phyloP scores from a whole-genome alignment of 2,113 vertebrate species.

The Cryptomyrus ogoouensis region DNA sequence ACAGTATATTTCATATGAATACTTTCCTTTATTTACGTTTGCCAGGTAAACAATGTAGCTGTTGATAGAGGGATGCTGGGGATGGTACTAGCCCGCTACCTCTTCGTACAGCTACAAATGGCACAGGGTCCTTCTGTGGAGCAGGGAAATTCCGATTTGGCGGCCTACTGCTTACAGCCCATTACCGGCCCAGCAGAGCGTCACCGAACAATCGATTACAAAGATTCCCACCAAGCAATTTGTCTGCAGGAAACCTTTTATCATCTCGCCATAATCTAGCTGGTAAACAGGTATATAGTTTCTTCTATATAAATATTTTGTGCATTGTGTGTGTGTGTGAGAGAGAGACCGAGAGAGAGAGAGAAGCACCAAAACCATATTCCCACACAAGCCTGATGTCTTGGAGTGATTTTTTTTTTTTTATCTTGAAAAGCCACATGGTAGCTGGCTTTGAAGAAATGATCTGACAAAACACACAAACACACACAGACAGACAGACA shows the following conservation, averaged over 20 bases:
- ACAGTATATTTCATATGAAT: background rate
- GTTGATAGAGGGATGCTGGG: background rate
- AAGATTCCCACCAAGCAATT: background rate
- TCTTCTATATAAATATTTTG: background rate
- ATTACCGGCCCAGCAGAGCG: background rate
- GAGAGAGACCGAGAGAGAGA: background rate
- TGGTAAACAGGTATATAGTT: background rate
- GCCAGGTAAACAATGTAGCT: background rate
- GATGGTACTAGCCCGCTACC: background rate
- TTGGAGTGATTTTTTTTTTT: background rate
- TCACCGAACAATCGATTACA: background rate
- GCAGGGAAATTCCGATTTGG: background rate
- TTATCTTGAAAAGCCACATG: background rate
- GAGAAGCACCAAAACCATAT: background rate
- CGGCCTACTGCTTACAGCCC: background rate
- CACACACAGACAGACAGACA: background rate
- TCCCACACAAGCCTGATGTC: background rate
- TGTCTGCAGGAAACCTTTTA: conserved; percentile 4
- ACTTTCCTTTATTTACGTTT: background rate
- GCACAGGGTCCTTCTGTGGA: background rate
- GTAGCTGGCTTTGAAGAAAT: background rate
- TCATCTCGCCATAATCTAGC: background rate
- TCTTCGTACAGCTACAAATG: background rate
- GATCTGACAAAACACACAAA: background rate
- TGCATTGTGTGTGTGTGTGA: too few species aligned